These are phyloP conservation scores for Andricus grossulariae DNA, from an alignment of 1,140 invertebrate genomes.

Conservation along the genomic window DNA sequence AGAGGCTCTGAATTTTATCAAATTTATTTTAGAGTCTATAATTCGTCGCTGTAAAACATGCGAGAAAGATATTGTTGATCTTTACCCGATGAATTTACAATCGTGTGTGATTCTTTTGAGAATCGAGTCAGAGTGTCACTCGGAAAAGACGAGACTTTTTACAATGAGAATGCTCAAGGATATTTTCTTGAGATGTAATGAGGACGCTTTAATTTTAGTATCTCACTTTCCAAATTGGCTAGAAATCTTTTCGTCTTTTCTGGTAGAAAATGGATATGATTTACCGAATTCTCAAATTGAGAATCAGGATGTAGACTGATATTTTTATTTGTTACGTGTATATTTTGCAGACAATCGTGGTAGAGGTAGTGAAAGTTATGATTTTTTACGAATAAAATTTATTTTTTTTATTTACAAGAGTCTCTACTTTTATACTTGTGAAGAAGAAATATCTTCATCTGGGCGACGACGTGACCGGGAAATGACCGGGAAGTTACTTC, in stretches of 20 bases:
- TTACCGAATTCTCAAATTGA: neutral
- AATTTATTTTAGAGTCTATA: constrained; percentile 51
- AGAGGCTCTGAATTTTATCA: constrained; percentile 54
- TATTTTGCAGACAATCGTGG: constrained; percentile 12
- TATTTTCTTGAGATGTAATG: constrained; percentile 50
- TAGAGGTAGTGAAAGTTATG: neutral
- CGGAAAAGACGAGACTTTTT: constrained; percentile 50
- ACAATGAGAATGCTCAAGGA: constrained; percentile 50
- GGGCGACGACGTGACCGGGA: no score
- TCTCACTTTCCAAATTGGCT: constrained; percentile 66
- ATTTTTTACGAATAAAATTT: constrained; percentile 46
- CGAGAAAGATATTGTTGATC: constrained; percentile 59
- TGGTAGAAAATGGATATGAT: constrained; percentile 33
- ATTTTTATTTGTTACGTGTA: constrained; percentile 28
- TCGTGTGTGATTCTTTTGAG: constrained; percentile 59
- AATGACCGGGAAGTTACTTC: no score
- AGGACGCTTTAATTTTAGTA: constrained; percentile 57
- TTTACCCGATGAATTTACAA: constrained; percentile 63
- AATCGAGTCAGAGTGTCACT: constrained; percentile 58
- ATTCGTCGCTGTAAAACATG: constrained; percentile 41
- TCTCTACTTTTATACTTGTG: no score
- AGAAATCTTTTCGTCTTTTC: constrained; percentile 40
- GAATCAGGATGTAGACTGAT: constrained; percentile 11
- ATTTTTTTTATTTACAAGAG: constrained; percentile 55
- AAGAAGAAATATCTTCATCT: no score